Evolutionary conservation across 2,797 vertebrate species (phyloP), one percentile per base, ranked within the genome.

Genomic region (Lerista edwardsae): DNA sequence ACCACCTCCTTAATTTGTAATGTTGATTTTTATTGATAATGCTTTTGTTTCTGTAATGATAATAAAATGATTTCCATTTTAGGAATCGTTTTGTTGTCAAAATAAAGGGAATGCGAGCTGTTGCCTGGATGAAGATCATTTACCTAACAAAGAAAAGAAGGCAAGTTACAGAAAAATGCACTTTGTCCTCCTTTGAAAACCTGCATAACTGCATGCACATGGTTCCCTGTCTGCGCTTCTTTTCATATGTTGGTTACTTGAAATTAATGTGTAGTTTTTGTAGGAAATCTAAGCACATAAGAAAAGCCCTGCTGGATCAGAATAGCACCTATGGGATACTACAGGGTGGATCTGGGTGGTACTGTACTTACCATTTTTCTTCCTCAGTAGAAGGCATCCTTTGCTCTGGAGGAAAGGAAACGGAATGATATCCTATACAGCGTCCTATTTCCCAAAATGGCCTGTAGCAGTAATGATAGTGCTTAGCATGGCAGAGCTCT

Each of bases 11-110:
- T 55, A 10, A 31, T 82, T 77, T 51, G 14, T 10, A n/a, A n/a
- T n/a, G n/a, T n/a, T n/a, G 9, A 51, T n/a, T n/a, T n/a, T n/a
- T n/a, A n/a, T 51, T 51, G 12, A 2, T 65, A 51, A 57, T 55
- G 23, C 34, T 36, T 17, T n/a, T 4, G 19, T 39, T 57, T 25
- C 34, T 88, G 21, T 79, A 62, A 25, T 62, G 73, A 82, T 85
- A n/a, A n/a, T n/a, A 89, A 59, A 80, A 72, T 31, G 25, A 36
- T n/a, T 89, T 84, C 91, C 88, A 86, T 23, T 91, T 82, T 80
- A 97, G 97, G 92, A 94, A 75, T 86, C 92, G 0, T 1, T 39
- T 44, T 94, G 91, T 87, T 97, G 96, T 91, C 95, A 92, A 87
- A 92, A 84, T 83, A 94, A 93, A 72, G 65, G 59, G 83, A 92